phyloP scores from a whole-genome alignment of 2,797 vertebrate species.

The Acipenser ruthenus region DNA sequence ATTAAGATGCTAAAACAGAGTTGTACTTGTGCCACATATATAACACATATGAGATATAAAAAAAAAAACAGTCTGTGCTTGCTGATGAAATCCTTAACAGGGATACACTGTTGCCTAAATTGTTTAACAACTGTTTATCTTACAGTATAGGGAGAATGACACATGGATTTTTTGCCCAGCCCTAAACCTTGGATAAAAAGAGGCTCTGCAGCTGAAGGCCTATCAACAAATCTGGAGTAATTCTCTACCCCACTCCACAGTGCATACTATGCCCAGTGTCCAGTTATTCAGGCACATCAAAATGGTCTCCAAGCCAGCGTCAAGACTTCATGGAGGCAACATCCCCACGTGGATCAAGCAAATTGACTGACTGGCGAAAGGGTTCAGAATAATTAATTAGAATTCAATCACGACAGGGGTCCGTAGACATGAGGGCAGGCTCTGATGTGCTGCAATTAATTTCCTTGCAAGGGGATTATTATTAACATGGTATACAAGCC shows the following conservation, averaged over 20 bases:
- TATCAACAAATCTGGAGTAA: background rate
- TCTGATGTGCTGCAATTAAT: background rate
- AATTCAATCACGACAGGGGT: slow-evolving; percentile 10
- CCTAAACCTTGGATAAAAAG: slow-evolving; percentile 1
- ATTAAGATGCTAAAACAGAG: background rate
- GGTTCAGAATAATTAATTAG: slow-evolving; percentile 21
- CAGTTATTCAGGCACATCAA: background rate
- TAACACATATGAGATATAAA: too few relatives aligned
- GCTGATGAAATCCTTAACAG: too few relatives aligned
- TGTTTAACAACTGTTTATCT: background rate
- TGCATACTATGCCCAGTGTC: background rate
- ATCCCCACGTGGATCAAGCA: slow-evolving; percentile 9
- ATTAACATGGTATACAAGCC: too few relatives aligned
- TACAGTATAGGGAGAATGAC: background rate
- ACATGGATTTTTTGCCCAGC: slow-evolving; percentile 7
- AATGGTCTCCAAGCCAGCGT: slow-evolving; percentile 22
- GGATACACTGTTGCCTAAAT: background rate
- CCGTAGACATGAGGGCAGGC: slow-evolving; percentile 6
- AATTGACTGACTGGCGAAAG: slow-evolving; percentile 17
- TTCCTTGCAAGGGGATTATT: too few relatives aligned
- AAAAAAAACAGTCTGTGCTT: too few relatives aligned
- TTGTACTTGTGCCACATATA: background rate
- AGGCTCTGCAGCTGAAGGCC: background rate
- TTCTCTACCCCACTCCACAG: background rate
- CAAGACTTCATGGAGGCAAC: slow-evolving; percentile 22